Base-by-base conservation (phyloP, 2,113 vertebrate species). In the Arvicanthis niloticus region DNA sequence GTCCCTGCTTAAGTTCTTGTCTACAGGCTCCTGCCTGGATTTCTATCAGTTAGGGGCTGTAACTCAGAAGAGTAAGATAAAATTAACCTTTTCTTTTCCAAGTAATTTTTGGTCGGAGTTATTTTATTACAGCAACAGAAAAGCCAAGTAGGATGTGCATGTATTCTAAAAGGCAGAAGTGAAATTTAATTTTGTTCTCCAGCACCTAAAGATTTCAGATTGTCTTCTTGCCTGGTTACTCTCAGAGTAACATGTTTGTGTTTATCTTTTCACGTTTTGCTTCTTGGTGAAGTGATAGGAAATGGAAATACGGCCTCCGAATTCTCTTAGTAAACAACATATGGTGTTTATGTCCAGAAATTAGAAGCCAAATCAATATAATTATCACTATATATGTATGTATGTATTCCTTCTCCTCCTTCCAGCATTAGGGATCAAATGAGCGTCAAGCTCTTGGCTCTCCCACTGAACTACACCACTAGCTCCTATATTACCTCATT, bases 221-320 rank as follows among this genome's bases (percentile, higher is more conserved):
- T 77, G 16, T 89, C 91, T 72, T 65, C 24, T 26, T 82, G 62
- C 40, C 5, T 87, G 75, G 88, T 80, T 58, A 10, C 16, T 73
- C 21, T 92, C 45, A 21, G 77, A 51, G 78, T 75, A 75, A 37
- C 58, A 76, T n/a, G 22, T 72, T 90, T 88, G 3, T 90, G 31
- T 53, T 93, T 87, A 70, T 70, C 53, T 73, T 93, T 96, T 90
- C 88, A 87, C 81, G 85, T 90, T 96, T 97, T 88, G 17, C 70
- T 92, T 92, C 70, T 84, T 84, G 92, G 62, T 70, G 56, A 65
- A 56, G 42, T 3, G 2, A 29, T 31, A 70, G 34, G 56, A 96
- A 88, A 22, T 12, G 48, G 48, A 96, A 80, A 53, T 11, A 76
- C 72, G 58, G 67, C 84, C 88, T 91, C 45, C 45, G 42, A 85